Evolutionary conservation across 2,888 invertebrate genomes (phyloP), one percentile per base, ranked within the genome.

Genomic region (Hemistola chrysoprasaria): DNA sequence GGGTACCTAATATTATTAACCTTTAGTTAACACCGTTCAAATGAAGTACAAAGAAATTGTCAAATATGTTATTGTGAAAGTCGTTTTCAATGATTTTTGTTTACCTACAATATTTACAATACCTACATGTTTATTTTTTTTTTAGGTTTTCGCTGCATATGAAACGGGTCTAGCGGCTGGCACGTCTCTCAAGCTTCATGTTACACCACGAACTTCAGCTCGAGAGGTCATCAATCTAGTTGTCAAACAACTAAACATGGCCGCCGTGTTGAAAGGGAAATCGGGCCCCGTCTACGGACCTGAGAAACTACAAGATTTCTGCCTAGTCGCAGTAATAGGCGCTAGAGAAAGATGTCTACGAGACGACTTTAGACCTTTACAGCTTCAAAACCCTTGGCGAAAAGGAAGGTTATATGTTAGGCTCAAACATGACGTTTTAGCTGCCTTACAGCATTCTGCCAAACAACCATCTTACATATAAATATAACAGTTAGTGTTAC

Each of bases 171-270:
- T 99, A 54, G 96, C 97, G 1, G 93, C 93, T 47, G 98, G 98
- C 3, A 98, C 98, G 0, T 97, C 97, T 60, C 92, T 99, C 22
- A 97, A 97, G 64, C 88, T 99, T 1, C 97, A 98, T 76, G 97
- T 99, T 0, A 98, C 97, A 0, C 94, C 95, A 0, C 92, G 95
- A 57, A 99, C 99, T 0, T 96, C 98, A 0, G 97, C 98, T 0
- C 91, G 97, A 8, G 98, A 99, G 83, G 97, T 99, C 36, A 96
- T 99, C 48, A 96, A 97, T 80, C 90, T 98, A 48, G 98, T 99
- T 10, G 96, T 99, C 36, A 96, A 97, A 72, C 98, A 99, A 78
- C 90, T 99, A 26, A 98, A 98, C 73, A 96, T 97, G 94, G 97
- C 97, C 7, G 95, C 96, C 35, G 93, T 95, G 8, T 85, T 96